Evolutionary conservation across 2,888 invertebrate species (phyloP), one percentile per base, ranked within the genome.

Genomic region (Heteromurus nitidus): DNA sequence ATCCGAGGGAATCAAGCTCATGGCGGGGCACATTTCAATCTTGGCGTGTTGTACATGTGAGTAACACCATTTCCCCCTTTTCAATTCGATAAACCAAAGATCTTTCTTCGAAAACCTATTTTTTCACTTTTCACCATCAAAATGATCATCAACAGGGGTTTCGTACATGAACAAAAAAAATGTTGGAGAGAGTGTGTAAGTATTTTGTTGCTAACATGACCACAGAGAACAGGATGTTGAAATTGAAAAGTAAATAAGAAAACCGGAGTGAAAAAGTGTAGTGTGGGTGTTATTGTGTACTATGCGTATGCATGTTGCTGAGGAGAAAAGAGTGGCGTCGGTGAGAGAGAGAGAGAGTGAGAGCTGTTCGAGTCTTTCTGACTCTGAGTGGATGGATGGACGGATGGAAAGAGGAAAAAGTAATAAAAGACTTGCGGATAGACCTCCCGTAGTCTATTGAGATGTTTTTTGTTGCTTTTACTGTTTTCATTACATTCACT

Each of bases 21-120:
- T 88, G 93, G 94, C 73, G 94, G 95, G 88, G 95, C 95, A 28
- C 94, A 95, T 89, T 95, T 94, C 89, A 96, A 96, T 89, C 92
- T 96, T 67, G 96, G 94, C 22, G 94, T 94, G 88, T 91, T 95
- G 42, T 95, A 93, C 90, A 93, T 95, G 95, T 94, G 90, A 91
- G 91, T 36, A 2, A 5, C 36, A 13, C 13, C 13, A 36, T 13
- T 36, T 36, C n/a, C n/a, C n/a, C n/a, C n/a, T n/a, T n/a, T n/a
- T n/a, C n/a, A n/a, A n/a, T n/a, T n/a, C n/a, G n/a, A n/a, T n/a
- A 42, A 67, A 28, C 20, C 18, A 3, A 62, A 26, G 3, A 3
- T 58, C n/a, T 87, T 47, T 28, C 50, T 30, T 31, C 22, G 24
- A 30, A 18, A 28, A n/a, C n/a, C 16, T 16, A n/a, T 62, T 16